phyloP scores from a whole-genome alignment of 2,797 vertebrate species.

The Alfaro cultratus region DNA sequence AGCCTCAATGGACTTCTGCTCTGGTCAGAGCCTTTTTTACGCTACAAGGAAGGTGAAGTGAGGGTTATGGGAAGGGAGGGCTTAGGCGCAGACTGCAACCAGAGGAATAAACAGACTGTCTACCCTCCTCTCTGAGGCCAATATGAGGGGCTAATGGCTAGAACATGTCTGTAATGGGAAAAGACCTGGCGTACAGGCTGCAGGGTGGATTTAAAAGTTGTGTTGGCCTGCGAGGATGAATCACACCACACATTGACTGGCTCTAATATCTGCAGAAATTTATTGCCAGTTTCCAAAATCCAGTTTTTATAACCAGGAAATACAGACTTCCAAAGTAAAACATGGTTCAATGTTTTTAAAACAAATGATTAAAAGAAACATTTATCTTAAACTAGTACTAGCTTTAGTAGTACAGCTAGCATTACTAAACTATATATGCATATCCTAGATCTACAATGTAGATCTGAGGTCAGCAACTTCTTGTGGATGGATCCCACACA shows the following conservation, averaged over 20 bases:
- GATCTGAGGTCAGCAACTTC: not conserved
- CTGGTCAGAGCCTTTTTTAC: slow-evolving; percentile 42
- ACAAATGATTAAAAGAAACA: not conserved
- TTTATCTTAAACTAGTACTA: not conserved
- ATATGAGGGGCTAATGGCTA: slow-evolving; percentile 54
- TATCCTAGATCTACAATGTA: not conserved
- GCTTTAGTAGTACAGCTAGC: not conserved
- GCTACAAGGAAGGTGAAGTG: slow-evolving; percentile 29
- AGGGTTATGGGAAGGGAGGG: slow-evolving; percentile 41
- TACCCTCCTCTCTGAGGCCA: slow-evolving; percentile 66
- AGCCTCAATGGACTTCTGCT: slow-evolving; percentile 2
- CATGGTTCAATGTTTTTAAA: not conserved
- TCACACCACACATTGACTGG: not conserved
- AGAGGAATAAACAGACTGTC: slow-evolving; percentile 45
- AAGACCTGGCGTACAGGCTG: slow-evolving; percentile 50
- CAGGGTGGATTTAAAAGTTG: slow-evolving; percentile 24
- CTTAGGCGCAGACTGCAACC: slow-evolving; percentile 15
- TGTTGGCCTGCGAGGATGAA: not conserved
- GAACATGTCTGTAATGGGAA: slow-evolving; percentile 64
- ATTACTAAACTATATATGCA: not conserved
- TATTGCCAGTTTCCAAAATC: not conserved
- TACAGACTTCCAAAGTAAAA: not conserved
- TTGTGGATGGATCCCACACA: not conserved
- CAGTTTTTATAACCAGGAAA: not conserved
- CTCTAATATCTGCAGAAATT: not conserved